Conservation (phyloP, 2,888 invertebrate genomes). For the Chrysomela aeneicollis region DNA sequence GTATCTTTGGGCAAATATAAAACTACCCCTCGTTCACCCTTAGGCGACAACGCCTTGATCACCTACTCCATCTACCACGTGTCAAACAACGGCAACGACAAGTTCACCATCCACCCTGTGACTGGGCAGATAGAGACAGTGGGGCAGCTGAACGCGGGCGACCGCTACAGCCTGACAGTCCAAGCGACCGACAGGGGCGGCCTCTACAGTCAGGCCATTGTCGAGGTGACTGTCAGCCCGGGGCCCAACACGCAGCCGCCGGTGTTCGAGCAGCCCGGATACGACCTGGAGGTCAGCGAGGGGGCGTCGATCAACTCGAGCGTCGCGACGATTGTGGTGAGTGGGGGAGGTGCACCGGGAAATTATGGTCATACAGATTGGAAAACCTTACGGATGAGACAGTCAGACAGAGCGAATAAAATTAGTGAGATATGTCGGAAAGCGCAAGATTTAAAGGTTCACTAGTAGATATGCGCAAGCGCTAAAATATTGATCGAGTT, state of each 20-base stretch:
- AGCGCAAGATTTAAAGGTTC: no score
- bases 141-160: conserved; percentile 84
- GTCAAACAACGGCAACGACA: conserved; percentile 87
- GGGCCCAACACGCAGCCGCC: conserved; percentile 85
- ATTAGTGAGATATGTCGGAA: no score
- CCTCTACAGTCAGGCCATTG: conserved; percentile 82
- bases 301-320: conserved; percentile 89
- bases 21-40: background rate
- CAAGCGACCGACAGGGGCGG: conserved; percentile 84
- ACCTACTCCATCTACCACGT: conserved; percentile 89
- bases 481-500: no score
- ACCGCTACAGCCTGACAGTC: conserved; percentile 88
- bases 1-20: no score
- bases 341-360: no score
- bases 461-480: no score
- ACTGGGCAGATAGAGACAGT: conserved; percentile 79
- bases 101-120: conserved; percentile 82
- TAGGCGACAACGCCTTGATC: conserved; percentile 78
- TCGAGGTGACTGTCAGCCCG: conserved; percentile 84
- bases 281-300: conserved; percentile 88
- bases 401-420: no score
- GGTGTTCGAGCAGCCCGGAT: conserved; percentile 80
- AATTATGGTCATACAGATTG: no score
- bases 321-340: conserved; percentile 78
- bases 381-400: no score